These are phyloP conservation scores for Crenuchus spilurus DNA, from an alignment of 2,797 vertebrate species.

Conservation along the genomic window DNA sequence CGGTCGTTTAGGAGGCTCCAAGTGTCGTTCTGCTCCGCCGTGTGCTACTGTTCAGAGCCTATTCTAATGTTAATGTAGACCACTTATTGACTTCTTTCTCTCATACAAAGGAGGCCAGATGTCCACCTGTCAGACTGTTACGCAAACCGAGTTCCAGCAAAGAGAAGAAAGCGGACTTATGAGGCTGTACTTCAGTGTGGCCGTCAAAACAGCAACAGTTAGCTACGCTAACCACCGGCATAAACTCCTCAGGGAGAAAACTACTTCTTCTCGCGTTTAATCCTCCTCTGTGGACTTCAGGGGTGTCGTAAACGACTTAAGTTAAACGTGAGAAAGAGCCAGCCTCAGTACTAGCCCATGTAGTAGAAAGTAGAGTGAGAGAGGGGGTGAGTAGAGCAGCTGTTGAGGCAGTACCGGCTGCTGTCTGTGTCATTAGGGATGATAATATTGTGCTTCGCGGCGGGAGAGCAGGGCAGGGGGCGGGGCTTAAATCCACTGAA, in stretches of 20 bases:
- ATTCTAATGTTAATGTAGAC: slow-evolving; percentile 62
- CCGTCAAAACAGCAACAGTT: neutral
- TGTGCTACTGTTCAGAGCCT: slow-evolving; percentile 25
- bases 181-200: neutral
- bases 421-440: slow-evolving; percentile 30
- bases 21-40: slow-evolving; percentile 10
- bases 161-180: slow-evolving; percentile 3
- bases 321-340: neutral
- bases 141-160: neutral
- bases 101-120: slow-evolving; percentile 57
- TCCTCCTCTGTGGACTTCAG: neutral
- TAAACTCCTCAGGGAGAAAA: neutral
- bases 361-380: neutral
- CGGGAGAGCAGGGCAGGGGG: slow-evolving; percentile 7
- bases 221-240: slow-evolving; percentile 3
- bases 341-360: neutral
- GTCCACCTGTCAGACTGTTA: slow-evolving; percentile 58
- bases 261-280: neutral
- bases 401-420: slow-evolving; percentile 51
- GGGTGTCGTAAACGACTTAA: neutral
- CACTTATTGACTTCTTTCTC: slow-evolving; percentile 50
- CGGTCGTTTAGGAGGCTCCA: neutral
- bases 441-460: slow-evolving; percentile 35
- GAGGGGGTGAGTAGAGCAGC: slow-evolving; percentile 44
- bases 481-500: slow-evolving; percentile 23